Conservation (phyloP, 2,113 vertebrate species). For the Silurus glanis region DNA sequence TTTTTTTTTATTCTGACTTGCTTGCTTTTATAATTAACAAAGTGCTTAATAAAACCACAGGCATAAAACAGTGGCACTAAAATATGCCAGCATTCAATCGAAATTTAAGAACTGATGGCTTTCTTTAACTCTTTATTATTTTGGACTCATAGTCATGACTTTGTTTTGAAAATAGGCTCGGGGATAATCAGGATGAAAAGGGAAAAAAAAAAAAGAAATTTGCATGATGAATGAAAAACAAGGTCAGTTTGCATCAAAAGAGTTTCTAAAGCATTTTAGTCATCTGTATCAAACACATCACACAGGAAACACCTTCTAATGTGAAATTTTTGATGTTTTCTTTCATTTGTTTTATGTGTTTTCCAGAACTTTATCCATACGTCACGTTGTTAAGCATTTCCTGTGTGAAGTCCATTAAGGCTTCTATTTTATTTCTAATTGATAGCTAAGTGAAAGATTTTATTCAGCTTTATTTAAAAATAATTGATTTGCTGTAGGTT, state of each 20-base stretch:
- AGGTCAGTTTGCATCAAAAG: background rate
- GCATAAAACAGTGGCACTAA: background rate
- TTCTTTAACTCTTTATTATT: background rate
- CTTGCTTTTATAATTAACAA: background rate
- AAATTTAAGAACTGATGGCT: background rate
- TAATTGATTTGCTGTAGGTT: background rate
- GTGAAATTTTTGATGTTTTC: background rate
- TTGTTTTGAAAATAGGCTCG: background rate
- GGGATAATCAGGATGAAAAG: background rate
- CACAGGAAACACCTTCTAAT: background rate
- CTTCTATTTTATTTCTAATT: background rate
- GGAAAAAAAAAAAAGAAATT: background rate
- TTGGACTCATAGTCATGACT: background rate
- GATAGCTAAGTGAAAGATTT: background rate
- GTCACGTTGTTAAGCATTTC: background rate
- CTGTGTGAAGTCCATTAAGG: background rate
- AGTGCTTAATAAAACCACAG: background rate
- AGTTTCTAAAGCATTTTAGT: slow-evolving; percentile 1
- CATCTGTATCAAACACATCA: background rate
- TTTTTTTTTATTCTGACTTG: background rate
- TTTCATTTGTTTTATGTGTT: background rate
- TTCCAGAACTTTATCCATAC: background rate
- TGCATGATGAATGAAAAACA: background rate
- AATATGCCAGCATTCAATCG: background rate
- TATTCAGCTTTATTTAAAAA: background rate